phyloP scores from a whole-genome alignment of 2,888 invertebrate species.

The Sarcophaga variegata region DNA sequence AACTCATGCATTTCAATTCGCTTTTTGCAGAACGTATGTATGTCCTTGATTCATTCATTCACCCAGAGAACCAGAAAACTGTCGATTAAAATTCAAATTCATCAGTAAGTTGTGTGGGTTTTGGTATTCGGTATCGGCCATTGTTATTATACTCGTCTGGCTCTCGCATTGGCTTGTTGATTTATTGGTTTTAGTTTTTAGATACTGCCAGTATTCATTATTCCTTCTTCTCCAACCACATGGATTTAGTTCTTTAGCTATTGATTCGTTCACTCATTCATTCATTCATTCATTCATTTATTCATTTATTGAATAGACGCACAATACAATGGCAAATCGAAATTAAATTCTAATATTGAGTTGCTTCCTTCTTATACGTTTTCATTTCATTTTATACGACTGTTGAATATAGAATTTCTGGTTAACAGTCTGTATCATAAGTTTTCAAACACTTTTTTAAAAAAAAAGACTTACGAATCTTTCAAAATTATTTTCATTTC shows the following conservation, averaged over 20 bases:
- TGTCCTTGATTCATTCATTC: not conserved
- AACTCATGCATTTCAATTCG: not conserved
- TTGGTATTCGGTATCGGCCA: not conserved
- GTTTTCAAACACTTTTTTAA: not conserved
- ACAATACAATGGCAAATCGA: conserved; percentile 3
- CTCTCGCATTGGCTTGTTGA: not conserved
- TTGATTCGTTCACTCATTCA: not conserved
- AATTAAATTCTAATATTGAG: conserved; percentile 16
- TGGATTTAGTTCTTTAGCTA: too few species aligned
- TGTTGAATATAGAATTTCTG: conserved; percentile 16
- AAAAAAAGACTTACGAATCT: too few species aligned
- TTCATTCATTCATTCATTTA: not conserved
- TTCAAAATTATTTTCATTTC: too few species aligned
- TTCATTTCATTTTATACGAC: conserved; percentile 4
- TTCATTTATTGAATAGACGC: not conserved
- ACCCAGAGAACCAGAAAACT: conserved; percentile 26
- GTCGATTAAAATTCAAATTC: conserved; percentile 30
- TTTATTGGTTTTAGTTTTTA: not conserved
- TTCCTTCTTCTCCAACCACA: too few species aligned
- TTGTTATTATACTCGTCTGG: not conserved
- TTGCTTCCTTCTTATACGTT: not conserved
- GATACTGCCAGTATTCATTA: not conserved
- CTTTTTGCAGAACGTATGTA: too few species aligned
- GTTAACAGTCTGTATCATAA: not conserved
- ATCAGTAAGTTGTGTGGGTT: conserved; percentile 7